Evolutionary conservation across 1,140 invertebrate species (phyloP), one percentile per base, ranked within the genome.

Genomic region (Dufourea novaeangliae): DNA sequence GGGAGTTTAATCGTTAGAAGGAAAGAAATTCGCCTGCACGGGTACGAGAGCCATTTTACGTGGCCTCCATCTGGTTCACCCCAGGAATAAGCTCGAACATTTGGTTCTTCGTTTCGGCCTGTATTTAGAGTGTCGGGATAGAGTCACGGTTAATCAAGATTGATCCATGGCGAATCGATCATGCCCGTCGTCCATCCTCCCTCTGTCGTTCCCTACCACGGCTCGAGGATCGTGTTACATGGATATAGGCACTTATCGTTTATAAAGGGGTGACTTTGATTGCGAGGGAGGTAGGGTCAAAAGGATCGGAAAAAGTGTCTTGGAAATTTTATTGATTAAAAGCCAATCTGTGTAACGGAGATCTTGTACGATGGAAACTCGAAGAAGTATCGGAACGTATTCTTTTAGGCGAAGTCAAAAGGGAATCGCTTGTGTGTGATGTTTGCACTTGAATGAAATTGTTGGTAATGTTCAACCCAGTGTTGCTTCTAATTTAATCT

Each of bases 61-160:
- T 20, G 22, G 11, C 44, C 27, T 14, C 7, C 22, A 10, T 63
- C n/a, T n/a, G n/a, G n/a, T n/a, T n/a, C 44, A 44, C 17, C 2
- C 10, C 20, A 17, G 0, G 0, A 5, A 37, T 12, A 41, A 63
- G 29, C 25, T 79, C 34, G 78, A 75, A 79, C 46, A 64, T 75
- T 62, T 56, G 54, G 8, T 6, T 50, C 66, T 34, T 75, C 71
- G 78, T 75, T 68, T 61, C 44, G 34, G 37, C 54, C 39, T 27
- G 63, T 63, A 70, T 80, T 82, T 76, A 63, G 66, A 61, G 74
- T 59, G 37, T 41, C 62, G 56, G 27, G 52, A 50, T 34, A 71
- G 41, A 71, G 41, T 70, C 64, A 64, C 41, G 27, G 46, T 77
- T 76, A 71, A 82, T 82, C 72, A 62, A 77, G 61, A 66, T 68